Conservation (phyloP, 92 coral and sea anemone species). For the Porites evermanni region DNA sequence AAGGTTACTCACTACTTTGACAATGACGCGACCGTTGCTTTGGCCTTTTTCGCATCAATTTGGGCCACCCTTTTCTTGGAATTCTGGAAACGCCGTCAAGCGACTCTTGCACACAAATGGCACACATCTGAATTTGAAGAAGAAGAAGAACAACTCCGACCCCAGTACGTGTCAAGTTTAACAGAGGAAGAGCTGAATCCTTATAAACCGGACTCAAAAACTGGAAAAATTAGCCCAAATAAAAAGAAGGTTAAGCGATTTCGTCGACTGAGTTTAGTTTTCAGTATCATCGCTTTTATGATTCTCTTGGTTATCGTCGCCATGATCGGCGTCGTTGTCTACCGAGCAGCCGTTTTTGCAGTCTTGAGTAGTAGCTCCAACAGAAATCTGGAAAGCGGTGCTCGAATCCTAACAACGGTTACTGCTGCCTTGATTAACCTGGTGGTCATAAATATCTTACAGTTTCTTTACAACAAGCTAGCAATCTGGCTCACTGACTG, state of each 20-base stretch:
- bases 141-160: slow-evolving; percentile 80
- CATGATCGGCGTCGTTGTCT: slow-evolving; percentile 89
- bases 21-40: slow-evolving; percentile 69
- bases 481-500: slow-evolving; percentile 94
- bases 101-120: slow-evolving; percentile 83
- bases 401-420: slow-evolving; percentile 84
- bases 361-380: slow-evolving; percentile 82
- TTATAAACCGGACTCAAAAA: slow-evolving; percentile 37
- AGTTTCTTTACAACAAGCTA: slow-evolving; percentile 78
- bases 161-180: slow-evolving; percentile 27
- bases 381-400: slow-evolving; percentile 61
- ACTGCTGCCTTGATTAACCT: slow-evolving; percentile 91
- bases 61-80: slow-evolving; percentile 98
- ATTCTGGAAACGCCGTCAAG: slow-evolving; percentile 97
- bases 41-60: slow-evolving; percentile 74
- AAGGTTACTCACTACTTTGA: slow-evolving; percentile 74
- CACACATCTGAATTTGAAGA: slow-evolving; percentile 90
- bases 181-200: slow-evolving; percentile 26
- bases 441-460: slow-evolving; percentile 82
- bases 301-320: slow-evolving; percentile 84
- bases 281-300: slow-evolving; percentile 82
- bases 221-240: slow-evolving; percentile 85
- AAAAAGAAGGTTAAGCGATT: slow-evolving; percentile 70
- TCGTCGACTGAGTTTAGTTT: slow-evolving; percentile 81
- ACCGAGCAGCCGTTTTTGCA: slow-evolving; percentile 94